Conservation (phyloP, 2,888 invertebrate species). For the Luperina testacea region DNA sequence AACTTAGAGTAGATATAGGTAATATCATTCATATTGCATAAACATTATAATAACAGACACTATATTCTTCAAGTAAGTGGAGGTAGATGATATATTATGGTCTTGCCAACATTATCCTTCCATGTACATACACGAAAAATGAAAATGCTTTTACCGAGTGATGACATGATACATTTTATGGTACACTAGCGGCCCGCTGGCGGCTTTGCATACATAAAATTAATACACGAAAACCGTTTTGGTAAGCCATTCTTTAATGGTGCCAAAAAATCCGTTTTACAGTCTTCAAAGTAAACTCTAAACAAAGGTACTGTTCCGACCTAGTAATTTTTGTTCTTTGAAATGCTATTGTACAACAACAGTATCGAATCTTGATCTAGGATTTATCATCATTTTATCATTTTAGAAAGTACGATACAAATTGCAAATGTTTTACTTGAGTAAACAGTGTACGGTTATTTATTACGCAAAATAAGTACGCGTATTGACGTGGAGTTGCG, state of each 20-base stretch:
- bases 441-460: not conserved
- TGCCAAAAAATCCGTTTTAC: conserved; percentile 10
- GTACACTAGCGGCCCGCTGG: conserved; percentile 43
- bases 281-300: conserved; percentile 12
- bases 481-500: no score
- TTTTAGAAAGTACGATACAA: conserved; percentile 8
- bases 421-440: not conserved
- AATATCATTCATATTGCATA: conserved; percentile 18
- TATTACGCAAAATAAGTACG: conserved; percentile 9
- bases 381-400: conserved; percentile 15
- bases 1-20: no score
- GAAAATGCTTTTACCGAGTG: conserved; percentile 57
- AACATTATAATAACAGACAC: conserved; percentile 24
- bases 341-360: not conserved
- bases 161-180: conserved; percentile 55
- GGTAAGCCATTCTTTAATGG: conserved; percentile 18
- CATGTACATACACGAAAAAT: conserved; percentile 44
- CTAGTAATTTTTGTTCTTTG: not conserved
- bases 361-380: not conserved
- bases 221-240: conserved; percentile 47
- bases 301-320: not conserved
- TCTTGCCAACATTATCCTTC: conserved; percentile 34
- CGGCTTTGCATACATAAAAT: conserved; percentile 46
- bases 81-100: conserved; percentile 53
- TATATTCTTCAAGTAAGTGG: conserved; percentile 35